Base-by-base conservation (phyloP, 1,140 invertebrate species). In the Monomorium pharaonis region DNA sequence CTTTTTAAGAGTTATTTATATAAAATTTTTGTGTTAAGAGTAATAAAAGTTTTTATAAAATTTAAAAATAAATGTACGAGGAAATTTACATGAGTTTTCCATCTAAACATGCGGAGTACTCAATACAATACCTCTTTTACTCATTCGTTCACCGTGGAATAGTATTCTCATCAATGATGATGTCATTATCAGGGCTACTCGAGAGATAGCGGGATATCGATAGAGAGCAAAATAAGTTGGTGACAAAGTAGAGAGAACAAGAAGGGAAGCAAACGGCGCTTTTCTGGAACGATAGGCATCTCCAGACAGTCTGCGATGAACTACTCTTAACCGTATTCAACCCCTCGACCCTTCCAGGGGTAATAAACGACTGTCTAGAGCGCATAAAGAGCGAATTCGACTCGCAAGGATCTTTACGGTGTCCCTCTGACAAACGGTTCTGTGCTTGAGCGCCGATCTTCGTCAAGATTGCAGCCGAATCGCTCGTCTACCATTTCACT, bases 351-450 rank as follows among this genome's bases (percentile, higher is more conserved):
- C 42, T 75, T 81, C 42, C n/a, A 33, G 51, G n/a, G 60, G 51
- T 91, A 86, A 90, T 85, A 88, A 86, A 86, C 54, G 69, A 60
- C 58, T 60, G 87, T 88, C 80, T 90, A 75, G 65, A 67, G 62
- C 63, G 74, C 67, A 86, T 90, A 84, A 84, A 84, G 77, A 62
- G 14, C 24, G 33, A 37, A 60, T 78, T 88, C 47, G 24, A 58
- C 56, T 80, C 54, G 56, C 12, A n/a, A 74, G 70, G 72, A 89
- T 58, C 58, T 65, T 67, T 51, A n/a, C 44, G 58, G 24, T 56
- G 75, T 54, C 42, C 44, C 44, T 21, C 58, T 83, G 87, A 89
- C 84, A 85, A 88, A 89, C 87, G 76, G 47, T 42, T 60, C 24
- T 62, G 49, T 63, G 42, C 51, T 89, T 30, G 27, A 58, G 75